Evolutionary conservation across 2,113 vertebrate species (phyloP).

Genomic region (Lepisosteus oculatus): DNA sequence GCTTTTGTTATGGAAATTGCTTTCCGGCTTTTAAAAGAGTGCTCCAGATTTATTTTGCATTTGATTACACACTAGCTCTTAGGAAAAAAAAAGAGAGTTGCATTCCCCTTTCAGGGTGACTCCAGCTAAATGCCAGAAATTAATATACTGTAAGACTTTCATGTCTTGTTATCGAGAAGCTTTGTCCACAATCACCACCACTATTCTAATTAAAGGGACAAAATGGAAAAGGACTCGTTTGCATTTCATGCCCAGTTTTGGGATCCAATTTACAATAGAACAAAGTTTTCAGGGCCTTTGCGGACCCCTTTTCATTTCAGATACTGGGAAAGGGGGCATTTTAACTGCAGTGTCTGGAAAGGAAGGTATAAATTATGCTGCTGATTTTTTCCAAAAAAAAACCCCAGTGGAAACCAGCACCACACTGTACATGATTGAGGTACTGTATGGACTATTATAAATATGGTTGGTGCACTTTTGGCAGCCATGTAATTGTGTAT

Average conservation of each 20-base stretch:
- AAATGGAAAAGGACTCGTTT: slow-evolving; percentile 32
- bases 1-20: slow-evolving; percentile 64
- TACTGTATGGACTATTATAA: too few species aligned
- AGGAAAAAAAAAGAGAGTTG: slow-evolving; percentile 27
- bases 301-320: too few species aligned
- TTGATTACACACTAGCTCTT: slow-evolving; percentile 62
- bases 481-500: too few species aligned
- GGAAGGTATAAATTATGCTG: too few species aligned
- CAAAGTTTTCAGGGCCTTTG: too few species aligned
- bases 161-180: slow-evolving; percentile 45
- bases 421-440: too few species aligned
- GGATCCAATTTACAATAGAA: not conserved
- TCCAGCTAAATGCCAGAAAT: not conserved
- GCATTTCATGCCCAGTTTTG: not conserved
- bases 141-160: not conserved
- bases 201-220: slow-evolving; percentile 45
- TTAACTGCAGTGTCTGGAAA: too few species aligned
- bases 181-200: slow-evolving; percentile 49
- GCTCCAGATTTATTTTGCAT: slow-evolving; percentile 60
- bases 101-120: not conserved
- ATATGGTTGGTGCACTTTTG: too few species aligned
- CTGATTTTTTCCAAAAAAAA: too few species aligned
- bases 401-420: too few species aligned
- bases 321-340: too few species aligned
- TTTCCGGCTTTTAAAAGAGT: slow-evolving; percentile 56